A percentile compares a stretch with the other conserved stretches of the same genome.
These are phyloP conservation scores for Exocentrus adspersus DNA, from an alignment of 2,888 invertebrate species.

Conservation along the genomic window DNA sequence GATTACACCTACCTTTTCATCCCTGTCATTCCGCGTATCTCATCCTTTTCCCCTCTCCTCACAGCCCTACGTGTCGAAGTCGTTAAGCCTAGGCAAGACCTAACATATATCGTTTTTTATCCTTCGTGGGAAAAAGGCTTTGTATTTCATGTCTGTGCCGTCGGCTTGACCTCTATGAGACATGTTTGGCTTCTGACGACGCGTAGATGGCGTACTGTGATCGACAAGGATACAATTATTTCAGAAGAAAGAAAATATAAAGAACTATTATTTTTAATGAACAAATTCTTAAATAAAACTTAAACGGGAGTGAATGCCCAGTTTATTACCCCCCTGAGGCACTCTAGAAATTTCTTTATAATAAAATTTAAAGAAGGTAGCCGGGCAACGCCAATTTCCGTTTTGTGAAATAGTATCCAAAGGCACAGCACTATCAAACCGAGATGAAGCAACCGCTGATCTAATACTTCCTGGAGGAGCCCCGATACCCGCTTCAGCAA, in stretches of 20 bases:
- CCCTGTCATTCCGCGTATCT: too few species aligned
- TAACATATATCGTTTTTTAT: too few species aligned
- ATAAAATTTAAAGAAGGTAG: slow-evolving; percentile 27
- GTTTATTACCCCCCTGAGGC: neutral
- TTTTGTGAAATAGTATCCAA: slow-evolving; percentile 30
- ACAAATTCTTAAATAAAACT: neutral
- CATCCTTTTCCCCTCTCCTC: too few species aligned
- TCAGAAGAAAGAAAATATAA: slow-evolving; percentile 11
- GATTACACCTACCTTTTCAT: too few species aligned
- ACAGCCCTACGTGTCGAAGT: too few species aligned
- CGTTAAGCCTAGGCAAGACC: too few species aligned
- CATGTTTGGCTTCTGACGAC: slow-evolving; percentile 34
- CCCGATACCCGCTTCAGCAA: slow-evolving; percentile 23
- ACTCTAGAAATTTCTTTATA: slow-evolving; percentile 20
- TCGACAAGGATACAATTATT: too few species aligned
- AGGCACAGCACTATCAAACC: slow-evolving; percentile 25
- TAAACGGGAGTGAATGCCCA: neutral
- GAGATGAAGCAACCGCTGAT: slow-evolving; percentile 31
- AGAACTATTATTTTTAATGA: neutral
- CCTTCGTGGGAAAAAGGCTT: slow-evolving; percentile 15
- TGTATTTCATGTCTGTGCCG: slow-evolving; percentile 24
- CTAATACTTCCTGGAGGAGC: slow-evolving; percentile 34
- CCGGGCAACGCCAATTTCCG: slow-evolving; percentile 31
- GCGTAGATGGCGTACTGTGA: slow-evolving; percentile 31
- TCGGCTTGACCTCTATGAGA: slow-evolving; percentile 36